Percentiles rank a stretch among this genome's conserved stretches.
Evolutionary conservation across 2,888 invertebrate species (phyloP).

Genomic region (Pristionchus maxplancki): DNA sequence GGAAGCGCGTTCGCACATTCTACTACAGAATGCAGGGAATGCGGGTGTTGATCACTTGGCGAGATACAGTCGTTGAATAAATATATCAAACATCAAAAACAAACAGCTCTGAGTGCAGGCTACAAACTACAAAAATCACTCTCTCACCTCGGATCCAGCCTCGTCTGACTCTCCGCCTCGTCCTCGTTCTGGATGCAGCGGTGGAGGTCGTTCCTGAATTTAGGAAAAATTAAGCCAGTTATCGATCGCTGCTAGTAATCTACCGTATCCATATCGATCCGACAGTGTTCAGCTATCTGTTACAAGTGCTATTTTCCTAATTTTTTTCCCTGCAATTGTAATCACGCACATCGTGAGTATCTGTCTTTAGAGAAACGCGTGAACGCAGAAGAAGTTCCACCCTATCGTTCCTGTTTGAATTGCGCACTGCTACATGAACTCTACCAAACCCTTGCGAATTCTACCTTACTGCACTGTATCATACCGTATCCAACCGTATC

Average conservation of each 20-base stretch:
- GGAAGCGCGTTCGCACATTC: no score
- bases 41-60: no score
- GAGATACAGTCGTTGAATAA: background rate
- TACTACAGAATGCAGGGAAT: no score
- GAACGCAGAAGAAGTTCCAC: slow-evolving; percentile 54
- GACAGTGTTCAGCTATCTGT: no score
- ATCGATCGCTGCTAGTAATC: background rate
- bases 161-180: slow-evolving; percentile 93
- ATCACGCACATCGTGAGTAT: background rate
- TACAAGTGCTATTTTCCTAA: no score
- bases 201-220: slow-evolving; percentile 85
- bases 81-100: background rate
- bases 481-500: slow-evolving; percentile 58
- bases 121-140: background rate
- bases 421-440: no score
- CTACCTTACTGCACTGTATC: no score
- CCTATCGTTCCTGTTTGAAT: no score
- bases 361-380: background rate
- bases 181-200: slow-evolving; percentile 88
- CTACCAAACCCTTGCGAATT: no score
- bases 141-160: slow-evolving; percentile 90
- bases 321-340: no score
- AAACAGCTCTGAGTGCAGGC: background rate
- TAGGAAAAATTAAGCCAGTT: background rate
- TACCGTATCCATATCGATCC: no score